Evolutionary conservation across 2,797 vertebrate genomes (phyloP).

Genomic region (Chlorospingus semifuscus): DNA sequence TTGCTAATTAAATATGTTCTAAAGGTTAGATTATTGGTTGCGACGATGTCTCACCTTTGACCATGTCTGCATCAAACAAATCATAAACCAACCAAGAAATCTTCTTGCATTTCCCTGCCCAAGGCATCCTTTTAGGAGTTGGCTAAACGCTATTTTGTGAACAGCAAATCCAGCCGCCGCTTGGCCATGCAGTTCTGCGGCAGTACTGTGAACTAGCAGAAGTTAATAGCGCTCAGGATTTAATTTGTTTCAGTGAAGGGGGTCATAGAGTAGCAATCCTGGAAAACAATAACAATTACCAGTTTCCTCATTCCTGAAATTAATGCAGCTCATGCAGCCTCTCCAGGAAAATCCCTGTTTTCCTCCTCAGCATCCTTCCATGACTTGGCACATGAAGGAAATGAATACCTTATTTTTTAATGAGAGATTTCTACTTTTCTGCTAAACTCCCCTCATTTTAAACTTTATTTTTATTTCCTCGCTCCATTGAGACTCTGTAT

Average conservation of each 20-base stretch:
- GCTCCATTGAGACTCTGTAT: neutral
- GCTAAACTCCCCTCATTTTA: neutral
- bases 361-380: neutral
- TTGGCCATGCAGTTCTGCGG: neutral
- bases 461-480: neutral
- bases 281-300: neutral
- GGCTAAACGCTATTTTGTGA: neutral
- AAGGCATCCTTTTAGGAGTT: neutral
- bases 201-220: neutral
- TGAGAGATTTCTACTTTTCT: neutral
- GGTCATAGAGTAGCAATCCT: neutral
- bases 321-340: neutral
- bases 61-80: conserved; percentile 9
- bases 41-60: neutral
- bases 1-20: conserved; percentile 23
- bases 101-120: neutral
- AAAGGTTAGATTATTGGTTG: conserved; percentile 18
- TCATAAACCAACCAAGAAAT: neutral
- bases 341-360: neutral
- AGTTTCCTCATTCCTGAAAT: neutral
- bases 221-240: neutral
- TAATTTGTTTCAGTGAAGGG: neutral
- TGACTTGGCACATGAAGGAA: neutral
- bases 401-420: neutral
- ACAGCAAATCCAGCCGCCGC: neutral